Evolutionary conservation across 2,888 invertebrate species (phyloP).

Genomic region (Trissoscelio sp.): DNA sequence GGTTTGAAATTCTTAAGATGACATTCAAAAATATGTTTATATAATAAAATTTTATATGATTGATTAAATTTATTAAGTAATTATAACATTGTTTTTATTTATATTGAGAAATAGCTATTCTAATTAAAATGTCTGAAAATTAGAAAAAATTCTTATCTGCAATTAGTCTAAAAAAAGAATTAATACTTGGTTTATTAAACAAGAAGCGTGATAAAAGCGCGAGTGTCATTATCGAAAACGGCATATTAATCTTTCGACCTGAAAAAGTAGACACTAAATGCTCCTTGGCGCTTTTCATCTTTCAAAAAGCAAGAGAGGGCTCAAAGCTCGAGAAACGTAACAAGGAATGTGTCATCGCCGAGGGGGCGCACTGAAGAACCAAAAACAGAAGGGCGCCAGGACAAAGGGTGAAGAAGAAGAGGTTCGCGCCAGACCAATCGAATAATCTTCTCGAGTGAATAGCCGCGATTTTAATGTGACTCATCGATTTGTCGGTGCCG

Average conservation of each 20-base stretch:
- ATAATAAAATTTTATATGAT: no score
- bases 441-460: slow-evolving; percentile 67
- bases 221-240: slow-evolving; percentile 59
- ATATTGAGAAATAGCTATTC: no score
- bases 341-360: slow-evolving; percentile 68
- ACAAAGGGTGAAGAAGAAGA: slow-evolving; percentile 56
- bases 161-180: neutral
- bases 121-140: no score
- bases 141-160: no score
- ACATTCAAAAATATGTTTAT: no score
- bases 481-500: slow-evolving; percentile 38
- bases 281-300: slow-evolving; percentile 62
- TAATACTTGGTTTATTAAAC: slow-evolving; percentile 47
- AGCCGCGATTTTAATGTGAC: slow-evolving; percentile 55
- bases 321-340: slow-evolving; percentile 65
- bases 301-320: slow-evolving; percentile 62
- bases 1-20: no score
- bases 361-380: slow-evolving; percentile 47
- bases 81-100: no score
- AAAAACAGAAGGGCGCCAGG: slow-evolving; percentile 63
- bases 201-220: slow-evolving; percentile 36
- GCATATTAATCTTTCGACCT: slow-evolving; percentile 61
- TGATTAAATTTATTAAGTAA: no score
- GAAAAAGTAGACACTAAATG: slow-evolving; percentile 46
- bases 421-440: slow-evolving; percentile 46